Base-by-base conservation (phyloP, 2,113 vertebrate genomes). In the Psittacara wagleri region DNA sequence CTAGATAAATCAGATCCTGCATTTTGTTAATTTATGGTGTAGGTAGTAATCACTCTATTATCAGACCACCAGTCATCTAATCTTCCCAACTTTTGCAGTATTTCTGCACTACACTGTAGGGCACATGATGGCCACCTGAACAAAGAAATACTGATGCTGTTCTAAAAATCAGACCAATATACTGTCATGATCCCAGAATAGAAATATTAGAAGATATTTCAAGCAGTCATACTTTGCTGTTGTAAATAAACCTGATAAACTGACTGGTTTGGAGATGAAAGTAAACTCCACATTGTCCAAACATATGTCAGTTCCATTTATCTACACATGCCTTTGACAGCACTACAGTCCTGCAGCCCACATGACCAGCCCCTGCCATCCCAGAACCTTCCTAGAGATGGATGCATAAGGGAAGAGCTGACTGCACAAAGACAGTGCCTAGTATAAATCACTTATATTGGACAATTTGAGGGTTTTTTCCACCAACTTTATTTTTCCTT, bases 381-480 rank as follows among this genome's bases (percentile, higher is more conserved):
- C 43, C 77, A 89, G 35, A 70, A 39, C 33, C 4, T 64, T 51
- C 43, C 73, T 33, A 68, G 67, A 82, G 9, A 33, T 12, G 44
- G 31, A 10, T n/a, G 5, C 37, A 48, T 8, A 3, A 24, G 43
- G 9, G 12, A 90, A 20, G 31, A 61, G 8, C 27, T 91, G 67
- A 41, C 63, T 49, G 63, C 44, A 92, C 37, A 73, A 19, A 70
- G 70, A 44, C 33, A 66, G 25, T 55, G 11, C 15, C 23, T 17
- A 17, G 4, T 22, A 57, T 11, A 83, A 86, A 35, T 10, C 16
- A 33, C 23, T 81, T 74, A 18, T 11, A 11, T 12, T 35, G 8
- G 41, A 73, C 0, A 8, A 62, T 11, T 2, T 54, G 15, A 29
- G 15, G 7, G 0, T 1, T 41, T 46, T 35, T 80, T 10, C 22